phyloP scores from a whole-genome alignment of 2,888 invertebrate species.

The Micoletzkya japonica region DNA sequence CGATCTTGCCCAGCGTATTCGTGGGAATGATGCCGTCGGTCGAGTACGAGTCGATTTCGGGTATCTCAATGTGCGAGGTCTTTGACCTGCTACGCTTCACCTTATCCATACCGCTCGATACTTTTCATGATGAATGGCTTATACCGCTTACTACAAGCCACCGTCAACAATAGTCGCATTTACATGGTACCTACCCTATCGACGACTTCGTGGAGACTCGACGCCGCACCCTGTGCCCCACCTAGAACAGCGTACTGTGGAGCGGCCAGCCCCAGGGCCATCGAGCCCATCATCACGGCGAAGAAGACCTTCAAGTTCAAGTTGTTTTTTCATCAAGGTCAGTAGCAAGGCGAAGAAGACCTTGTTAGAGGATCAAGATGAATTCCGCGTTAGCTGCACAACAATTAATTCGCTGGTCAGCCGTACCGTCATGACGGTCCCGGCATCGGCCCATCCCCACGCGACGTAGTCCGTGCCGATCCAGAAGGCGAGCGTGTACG shows the following conservation, averaged over 20 bases:
- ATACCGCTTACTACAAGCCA: neutral
- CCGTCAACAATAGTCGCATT: neutral
- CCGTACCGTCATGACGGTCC: slow-evolving; percentile 35
- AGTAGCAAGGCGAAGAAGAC: neutral
- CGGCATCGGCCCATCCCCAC: slow-evolving; percentile 27
- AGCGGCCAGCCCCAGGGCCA: slow-evolving; percentile 77
- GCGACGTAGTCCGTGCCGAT: slow-evolving; percentile 41
- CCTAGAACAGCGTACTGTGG: slow-evolving; percentile 81
- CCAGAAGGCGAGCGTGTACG: slow-evolving; percentile 53
- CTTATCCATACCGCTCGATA: neutral
- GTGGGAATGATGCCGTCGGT: slow-evolving; percentile 65
- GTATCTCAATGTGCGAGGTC: slow-evolving; percentile 30
- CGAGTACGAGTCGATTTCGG: slow-evolving; percentile 54
- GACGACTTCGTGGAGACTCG: slow-evolving; percentile 67
- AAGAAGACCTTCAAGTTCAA: slow-evolving; percentile 58
- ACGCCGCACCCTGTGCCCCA: slow-evolving; percentile 78
- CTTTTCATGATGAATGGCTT: neutral
- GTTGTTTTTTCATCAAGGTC: neutral
- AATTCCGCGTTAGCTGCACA: too few species aligned
- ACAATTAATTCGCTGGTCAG: too few species aligned
- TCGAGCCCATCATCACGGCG: slow-evolving; percentile 66
- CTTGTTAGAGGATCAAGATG: too few species aligned
- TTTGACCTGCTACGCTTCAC: neutral
- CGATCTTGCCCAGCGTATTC: slow-evolving; percentile 65
- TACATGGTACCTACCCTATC: slow-evolving; percentile 60